These are phyloP conservation scores for Ennomos erosarius DNA, from an alignment of 2,888 invertebrate genomes.

Conservation along the genomic window DNA sequence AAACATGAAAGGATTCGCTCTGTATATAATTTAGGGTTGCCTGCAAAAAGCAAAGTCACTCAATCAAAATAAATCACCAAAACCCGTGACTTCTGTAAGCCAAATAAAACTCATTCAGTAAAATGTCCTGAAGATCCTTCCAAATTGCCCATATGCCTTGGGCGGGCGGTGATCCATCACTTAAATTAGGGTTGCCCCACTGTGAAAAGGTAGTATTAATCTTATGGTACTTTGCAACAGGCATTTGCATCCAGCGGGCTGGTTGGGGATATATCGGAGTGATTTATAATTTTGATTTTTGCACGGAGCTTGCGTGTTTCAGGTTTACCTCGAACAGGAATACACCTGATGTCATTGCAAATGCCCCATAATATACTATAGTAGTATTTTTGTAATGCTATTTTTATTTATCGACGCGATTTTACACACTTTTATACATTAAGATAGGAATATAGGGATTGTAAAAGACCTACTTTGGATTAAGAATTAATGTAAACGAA, in stretches of 20 bases:
- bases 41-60: slow-evolving; percentile 20
- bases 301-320: too few species aligned
- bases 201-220: slow-evolving; percentile 39
- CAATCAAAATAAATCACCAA: slow-evolving; percentile 32
- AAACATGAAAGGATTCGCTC: too few species aligned
- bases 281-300: slow-evolving; percentile 23
- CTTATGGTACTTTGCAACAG: slow-evolving; percentile 35
- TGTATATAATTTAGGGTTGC: slow-evolving; percentile 4
- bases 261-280: slow-evolving; percentile 16
- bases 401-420: too few species aligned
- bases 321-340: too few species aligned
- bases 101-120: slow-evolving; percentile 29
- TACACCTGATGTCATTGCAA: too few species aligned
- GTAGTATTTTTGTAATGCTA: too few species aligned
- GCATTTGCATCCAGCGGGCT: slow-evolving; percentile 34
- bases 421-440: too few species aligned
- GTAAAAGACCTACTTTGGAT: too few species aligned
- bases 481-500: too few species aligned
- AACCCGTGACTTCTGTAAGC: slow-evolving; percentile 32
- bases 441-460: too few species aligned
- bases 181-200: slow-evolving; percentile 38
- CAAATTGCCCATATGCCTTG: slow-evolving; percentile 20
- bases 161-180: slow-evolving; percentile 35
- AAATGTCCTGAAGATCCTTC: slow-evolving; percentile 31
- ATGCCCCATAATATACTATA: too few species aligned